phyloP scores from a whole-genome alignment of 2,797 vertebrate genomes.

The Microcaecilia unicolor region DNA sequence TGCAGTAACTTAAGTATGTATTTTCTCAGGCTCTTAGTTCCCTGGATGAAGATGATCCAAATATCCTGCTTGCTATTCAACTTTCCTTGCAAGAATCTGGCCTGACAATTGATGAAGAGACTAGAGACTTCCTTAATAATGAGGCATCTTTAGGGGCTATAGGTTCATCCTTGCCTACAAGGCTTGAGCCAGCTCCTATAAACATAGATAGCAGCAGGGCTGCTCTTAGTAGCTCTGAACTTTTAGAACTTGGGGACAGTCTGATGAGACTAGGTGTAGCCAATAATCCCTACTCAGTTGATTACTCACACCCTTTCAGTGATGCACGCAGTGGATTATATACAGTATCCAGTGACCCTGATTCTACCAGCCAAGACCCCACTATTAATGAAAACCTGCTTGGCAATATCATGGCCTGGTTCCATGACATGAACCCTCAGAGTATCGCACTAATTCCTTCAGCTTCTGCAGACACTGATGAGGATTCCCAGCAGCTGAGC shows the following conservation, averaged over 20 bases:
- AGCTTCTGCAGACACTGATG: constrained; percentile 59
- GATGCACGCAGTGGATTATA: constrained; percentile 59
- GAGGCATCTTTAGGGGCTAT: constrained; percentile 86
- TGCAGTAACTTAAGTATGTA: too few species aligned
- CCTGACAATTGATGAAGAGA: constrained; percentile 62
- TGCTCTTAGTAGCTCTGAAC: constrained; percentile 85
- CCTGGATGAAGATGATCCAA: constrained; percentile 93
- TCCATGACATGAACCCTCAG: constrained; percentile 97
- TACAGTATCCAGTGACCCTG: constrained; percentile 68
- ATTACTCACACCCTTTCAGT: constrained; percentile 54
- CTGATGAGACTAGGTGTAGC: constrained; percentile 70
- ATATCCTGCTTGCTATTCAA: constrained; percentile 96
- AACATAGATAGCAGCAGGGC: constrained; percentile 67
- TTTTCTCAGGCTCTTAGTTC: constrained; percentile 75
- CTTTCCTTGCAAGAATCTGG: constrained; percentile 92
- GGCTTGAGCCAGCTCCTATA: constrained; percentile 67
- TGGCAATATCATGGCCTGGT: constrained; percentile 98
- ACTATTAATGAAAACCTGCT: constrained; percentile 79
- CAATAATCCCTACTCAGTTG: constrained; percentile 52
- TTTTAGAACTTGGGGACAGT: constrained; percentile 83
- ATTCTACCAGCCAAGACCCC: constrained; percentile 68
- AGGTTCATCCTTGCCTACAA: constrained; percentile 85
- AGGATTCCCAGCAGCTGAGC: constrained; percentile 39
- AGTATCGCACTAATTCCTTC: constrained; percentile 85
- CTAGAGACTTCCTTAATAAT: constrained; percentile 66